Evolutionary conservation across 2,888 invertebrate genomes (phyloP), one percentile per base, ranked within the genome.

Genomic region (Pasiphila rectangulata): DNA sequence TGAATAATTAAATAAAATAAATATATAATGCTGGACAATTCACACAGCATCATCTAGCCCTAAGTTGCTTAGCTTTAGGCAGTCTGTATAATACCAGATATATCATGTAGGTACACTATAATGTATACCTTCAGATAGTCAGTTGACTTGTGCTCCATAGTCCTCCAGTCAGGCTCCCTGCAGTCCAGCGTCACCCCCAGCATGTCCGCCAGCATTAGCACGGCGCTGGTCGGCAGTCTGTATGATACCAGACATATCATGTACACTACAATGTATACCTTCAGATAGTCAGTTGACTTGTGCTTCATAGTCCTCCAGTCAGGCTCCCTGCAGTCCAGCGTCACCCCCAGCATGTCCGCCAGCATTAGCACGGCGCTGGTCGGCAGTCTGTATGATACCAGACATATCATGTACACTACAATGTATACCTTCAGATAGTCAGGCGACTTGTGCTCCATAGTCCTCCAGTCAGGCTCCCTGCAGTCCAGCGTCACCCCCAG

Each of bases 131-230:
- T 34, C 24, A 41, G 32, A 38, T 62, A 69, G 3, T 64, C 63
- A 0, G 63, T 47, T 0, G 59, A 51, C 20, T 69, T 74, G 44
- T 77, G 73, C 16, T 72, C 70, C 43, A 56, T n/a, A 0, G 17
- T 37, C 0, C 37, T 2, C 5, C 70, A 53, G 38, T 69, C 52
- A 0, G 57, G 46, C 3, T 67, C 61, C 12, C 51, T 55, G 4
- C 50, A 55, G 0, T 72, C 66, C 3, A 78, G 46, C 1, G 66
- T 39, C 3, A 78, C 34, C 0, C 64, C 69, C 10, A 78, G 57
- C 30, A 75, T 57, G 1, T 73, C 68, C 0, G 64, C 75, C n/a
- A 76, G 46, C 45, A 71, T 68, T 40, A 61, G 55, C 13, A 74
- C 61, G 2, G 77, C 67, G 34, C 59, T n/a, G n/a, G n/a, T n/a